Conservation (phyloP, 2,888 invertebrate species). For the Dascillus cervinus region DNA sequence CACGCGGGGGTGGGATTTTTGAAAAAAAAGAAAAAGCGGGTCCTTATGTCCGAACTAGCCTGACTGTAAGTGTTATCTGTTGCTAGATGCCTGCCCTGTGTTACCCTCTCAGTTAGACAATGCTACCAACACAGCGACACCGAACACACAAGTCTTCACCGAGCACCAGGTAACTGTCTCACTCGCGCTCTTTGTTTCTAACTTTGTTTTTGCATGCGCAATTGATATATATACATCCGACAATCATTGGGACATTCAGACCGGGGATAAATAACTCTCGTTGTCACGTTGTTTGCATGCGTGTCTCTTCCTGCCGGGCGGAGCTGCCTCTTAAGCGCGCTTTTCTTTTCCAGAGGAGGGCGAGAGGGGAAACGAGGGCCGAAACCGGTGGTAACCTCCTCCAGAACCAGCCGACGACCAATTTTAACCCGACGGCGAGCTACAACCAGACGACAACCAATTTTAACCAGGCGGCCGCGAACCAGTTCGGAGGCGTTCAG, state of each 20-base stretch:
- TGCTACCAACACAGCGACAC: slow-evolving; percentile 65
- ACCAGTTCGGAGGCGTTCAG: slow-evolving; percentile 21
- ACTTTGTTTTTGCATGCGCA: slow-evolving; percentile 17
- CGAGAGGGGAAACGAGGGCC: slow-evolving; percentile 52
- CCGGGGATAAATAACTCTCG: no score
- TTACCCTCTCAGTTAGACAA: slow-evolving; percentile 82
- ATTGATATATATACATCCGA: no score
- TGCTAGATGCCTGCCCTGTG: slow-evolving; percentile 90
- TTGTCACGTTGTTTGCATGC: slow-evolving; percentile 1
- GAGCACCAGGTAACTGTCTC: slow-evolving; percentile 38
- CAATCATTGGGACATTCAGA: neutral
- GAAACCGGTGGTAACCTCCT: slow-evolving; percentile 44
- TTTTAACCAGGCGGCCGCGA: slow-evolving; percentile 8
- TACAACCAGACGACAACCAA: slow-evolving; percentile 13
- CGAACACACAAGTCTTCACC: slow-evolving; percentile 43
- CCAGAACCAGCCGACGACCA: slow-evolving; percentile 18
- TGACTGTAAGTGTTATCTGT: slow-evolving; percentile 78
- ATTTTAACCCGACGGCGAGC: no score
- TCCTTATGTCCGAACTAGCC: slow-evolving; percentile 29
- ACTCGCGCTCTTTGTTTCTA: slow-evolving; percentile 19
- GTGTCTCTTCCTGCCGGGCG: slow-evolving; percentile 7
- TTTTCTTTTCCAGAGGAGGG: slow-evolving; percentile 52
- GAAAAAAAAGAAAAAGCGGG: slow-evolving; percentile 8
- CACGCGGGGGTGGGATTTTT: no score
- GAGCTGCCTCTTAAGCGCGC: no score